Evolutionary conservation across 2,888 invertebrate genomes (phyloP).

Genomic region (Heteromurus nitidus): DNA sequence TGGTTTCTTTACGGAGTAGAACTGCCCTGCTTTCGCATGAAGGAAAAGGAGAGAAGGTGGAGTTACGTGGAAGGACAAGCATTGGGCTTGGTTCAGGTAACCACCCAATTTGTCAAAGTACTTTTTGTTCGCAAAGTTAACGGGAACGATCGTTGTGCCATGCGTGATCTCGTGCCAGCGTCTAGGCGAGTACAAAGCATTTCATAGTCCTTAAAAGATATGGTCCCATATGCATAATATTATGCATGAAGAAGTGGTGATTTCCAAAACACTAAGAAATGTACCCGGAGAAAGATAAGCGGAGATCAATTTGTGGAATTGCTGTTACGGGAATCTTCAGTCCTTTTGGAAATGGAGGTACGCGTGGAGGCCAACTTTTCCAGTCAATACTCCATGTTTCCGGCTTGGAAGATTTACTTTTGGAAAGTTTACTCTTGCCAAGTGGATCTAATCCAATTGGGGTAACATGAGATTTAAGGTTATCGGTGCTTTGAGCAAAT

Average conservation of each 20-base stretch:
- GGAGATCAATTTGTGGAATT: constrained; percentile 17
- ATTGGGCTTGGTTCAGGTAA: constrained; percentile 32
- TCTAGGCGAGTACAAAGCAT: too few relatives aligned
- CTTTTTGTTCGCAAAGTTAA: not conserved
- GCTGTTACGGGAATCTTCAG: constrained; percentile 47
- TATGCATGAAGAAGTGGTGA: not conserved
- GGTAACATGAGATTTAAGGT: not conserved
- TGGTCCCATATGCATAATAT: too few relatives aligned
- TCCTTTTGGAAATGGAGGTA: constrained; percentile 43
- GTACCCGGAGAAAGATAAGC: constrained; percentile 39
- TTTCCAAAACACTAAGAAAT: not conserved
- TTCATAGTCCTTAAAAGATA: too few relatives aligned
- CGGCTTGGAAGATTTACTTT: not conserved
- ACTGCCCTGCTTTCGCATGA: constrained; percentile 45
- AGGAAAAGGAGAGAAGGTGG: constrained; percentile 60
- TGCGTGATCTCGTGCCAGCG: constrained; percentile 35
- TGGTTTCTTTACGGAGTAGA: constrained; percentile 31
- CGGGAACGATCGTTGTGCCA: constrained; percentile 31
- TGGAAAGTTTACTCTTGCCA: not conserved
- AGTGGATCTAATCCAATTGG: constrained; percentile 19
- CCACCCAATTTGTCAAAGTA: constrained; percentile 43
- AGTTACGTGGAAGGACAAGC: constrained; percentile 2
- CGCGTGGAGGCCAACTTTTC: constrained; percentile 59
- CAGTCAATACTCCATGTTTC: constrained; percentile 52
- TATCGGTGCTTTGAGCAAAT: too few relatives aligned